Percentiles rank a stretch among this genome's conserved stretches.
These are phyloP conservation scores for Phrixothrix hirtus DNA, from an alignment of 2,888 invertebrate species.

Conservation along the genomic window DNA sequence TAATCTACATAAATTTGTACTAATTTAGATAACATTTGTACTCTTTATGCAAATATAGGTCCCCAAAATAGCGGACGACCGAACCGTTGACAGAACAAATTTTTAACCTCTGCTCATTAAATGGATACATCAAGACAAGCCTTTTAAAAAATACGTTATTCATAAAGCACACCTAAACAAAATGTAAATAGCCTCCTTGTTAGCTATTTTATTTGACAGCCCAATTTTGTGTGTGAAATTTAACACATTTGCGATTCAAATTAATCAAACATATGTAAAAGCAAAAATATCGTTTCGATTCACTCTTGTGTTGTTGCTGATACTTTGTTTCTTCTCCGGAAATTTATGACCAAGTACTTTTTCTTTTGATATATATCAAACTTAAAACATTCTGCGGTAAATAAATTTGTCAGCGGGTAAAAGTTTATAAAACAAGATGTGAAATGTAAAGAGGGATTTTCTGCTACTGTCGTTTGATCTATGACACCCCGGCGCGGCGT, in stretches of 20 bases:
- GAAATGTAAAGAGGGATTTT: no score
- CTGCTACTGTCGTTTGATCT: no score
- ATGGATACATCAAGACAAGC: background rate
- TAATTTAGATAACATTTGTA: slow-evolving; percentile 4
- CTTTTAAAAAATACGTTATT: slow-evolving; percentile 15
- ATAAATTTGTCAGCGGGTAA: background rate
- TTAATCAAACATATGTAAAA: slow-evolving; percentile 6
- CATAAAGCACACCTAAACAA: slow-evolving; percentile 8
- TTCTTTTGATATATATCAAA: background rate
- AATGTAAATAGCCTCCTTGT: slow-evolving; percentile 7
- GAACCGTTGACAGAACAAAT: slow-evolving; percentile 6
- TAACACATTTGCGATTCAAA: slow-evolving; percentile 13
- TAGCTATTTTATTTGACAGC: slow-evolving; percentile 8
- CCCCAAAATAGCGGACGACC: slow-evolving; percentile 8
- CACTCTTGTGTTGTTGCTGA: slow-evolving; percentile 2
- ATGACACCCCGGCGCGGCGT: no score
- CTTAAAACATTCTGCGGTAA: background rate
- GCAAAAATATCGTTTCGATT: slow-evolving; percentile 2
- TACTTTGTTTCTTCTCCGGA: background rate
- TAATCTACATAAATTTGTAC: slow-evolving; percentile 6
- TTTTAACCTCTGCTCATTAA: background rate
- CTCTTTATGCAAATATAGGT: slow-evolving; percentile 10
- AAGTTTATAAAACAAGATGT: background rate
- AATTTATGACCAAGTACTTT: slow-evolving; percentile 4
- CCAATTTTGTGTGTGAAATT: slow-evolving; percentile 13